Percentiles rank a stretch among this genome's conserved stretches.
Evolutionary conservation across 2,797 vertebrate genomes (phyloP).

Genomic region (Buceros bicornis): DNA sequence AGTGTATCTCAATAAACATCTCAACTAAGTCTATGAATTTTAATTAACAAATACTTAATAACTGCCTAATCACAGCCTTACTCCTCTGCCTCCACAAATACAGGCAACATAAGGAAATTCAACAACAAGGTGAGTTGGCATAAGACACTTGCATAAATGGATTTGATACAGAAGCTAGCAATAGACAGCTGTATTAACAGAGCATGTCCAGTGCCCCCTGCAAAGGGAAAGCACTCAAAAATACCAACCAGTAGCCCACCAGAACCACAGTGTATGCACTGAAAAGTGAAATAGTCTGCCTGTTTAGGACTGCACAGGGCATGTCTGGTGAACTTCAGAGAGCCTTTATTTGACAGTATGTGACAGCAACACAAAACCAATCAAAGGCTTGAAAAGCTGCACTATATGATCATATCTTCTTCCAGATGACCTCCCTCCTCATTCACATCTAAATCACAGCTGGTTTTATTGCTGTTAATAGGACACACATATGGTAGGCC

Average conservation of each 20-base stretch:
- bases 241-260: not conserved
- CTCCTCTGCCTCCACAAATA: not conserved
- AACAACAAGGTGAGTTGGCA: not conserved
- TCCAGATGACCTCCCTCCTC: not conserved
- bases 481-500: not conserved
- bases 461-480: not conserved
- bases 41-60: not conserved
- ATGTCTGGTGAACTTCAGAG: not conserved
- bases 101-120: not conserved
- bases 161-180: not conserved
- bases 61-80: not conserved
- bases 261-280: fast-evolving
- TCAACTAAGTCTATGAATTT: not conserved
- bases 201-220: fast-evolving
- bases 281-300: not conserved
- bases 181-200: not conserved
- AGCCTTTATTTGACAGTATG: not conserved
- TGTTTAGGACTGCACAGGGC: not conserved
- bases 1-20: not conserved
- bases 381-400: not conserved
- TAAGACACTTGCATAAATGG: not conserved
- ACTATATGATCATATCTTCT: not conserved
- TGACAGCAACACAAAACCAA: not conserved
- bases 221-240: not conserved
- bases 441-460: not conserved